phyloP scores from a whole-genome alignment of 92 coral and sea anemone species.

The Epizoanthus stellaris region DNA sequence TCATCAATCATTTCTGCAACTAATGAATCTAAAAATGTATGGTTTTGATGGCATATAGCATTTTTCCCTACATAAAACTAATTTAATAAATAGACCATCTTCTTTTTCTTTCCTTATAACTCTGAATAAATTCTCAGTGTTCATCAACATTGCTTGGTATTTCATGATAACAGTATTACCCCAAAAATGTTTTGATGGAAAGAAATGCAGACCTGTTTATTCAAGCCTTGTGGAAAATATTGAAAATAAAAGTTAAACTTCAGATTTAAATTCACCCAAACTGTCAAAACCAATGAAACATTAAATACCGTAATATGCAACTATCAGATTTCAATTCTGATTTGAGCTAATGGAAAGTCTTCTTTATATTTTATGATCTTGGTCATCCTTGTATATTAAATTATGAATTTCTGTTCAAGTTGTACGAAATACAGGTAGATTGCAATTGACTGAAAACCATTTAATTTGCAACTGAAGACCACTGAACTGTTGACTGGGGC shows the following conservation, averaged over 20 bases:
- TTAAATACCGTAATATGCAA: not conserved
- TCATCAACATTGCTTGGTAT: not conserved
- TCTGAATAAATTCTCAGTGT: constrained; percentile 6
- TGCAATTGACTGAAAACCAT: too few species aligned
- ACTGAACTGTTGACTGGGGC: too few species aligned
- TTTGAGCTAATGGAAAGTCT: not conserved
- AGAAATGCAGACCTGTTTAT: not conserved
- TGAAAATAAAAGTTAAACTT: too few species aligned
- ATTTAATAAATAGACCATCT: constrained; percentile 40
- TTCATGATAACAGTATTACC: not conserved
- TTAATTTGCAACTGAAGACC: too few species aligned
- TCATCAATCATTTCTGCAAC: not conserved
- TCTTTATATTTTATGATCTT: not conserved
- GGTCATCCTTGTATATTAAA: not conserved
- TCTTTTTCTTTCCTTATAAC: constrained; percentile 36
- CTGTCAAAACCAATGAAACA: not conserved
- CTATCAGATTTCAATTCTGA: constrained; percentile 2
- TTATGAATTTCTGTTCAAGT: too few species aligned
- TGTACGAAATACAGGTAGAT: too few species aligned
- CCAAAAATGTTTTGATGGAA: constrained; percentile 8
- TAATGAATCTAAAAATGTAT: not conserved
- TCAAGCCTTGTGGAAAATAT: not conserved
- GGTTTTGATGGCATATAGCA: constrained; percentile 6
- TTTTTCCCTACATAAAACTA: constrained; percentile 1
- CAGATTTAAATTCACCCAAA: not conserved